These are phyloP conservation scores for Aphelenchoides fujianensis DNA, from an alignment of 1,140 invertebrate species.

Conservation along the genomic window DNA sequence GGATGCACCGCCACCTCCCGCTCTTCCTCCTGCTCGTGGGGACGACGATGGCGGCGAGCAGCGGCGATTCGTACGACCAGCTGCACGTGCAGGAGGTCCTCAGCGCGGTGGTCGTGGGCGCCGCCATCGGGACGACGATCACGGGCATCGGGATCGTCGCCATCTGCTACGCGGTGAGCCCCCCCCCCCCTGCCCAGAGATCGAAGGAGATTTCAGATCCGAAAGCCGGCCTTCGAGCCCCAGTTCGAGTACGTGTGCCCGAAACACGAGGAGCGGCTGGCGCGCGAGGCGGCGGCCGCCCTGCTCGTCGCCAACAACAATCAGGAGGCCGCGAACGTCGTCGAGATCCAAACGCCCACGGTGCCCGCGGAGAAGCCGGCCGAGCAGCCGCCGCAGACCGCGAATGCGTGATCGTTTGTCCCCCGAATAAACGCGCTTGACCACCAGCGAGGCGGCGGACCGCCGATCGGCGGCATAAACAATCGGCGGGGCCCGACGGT, in stretches of 20 bases:
- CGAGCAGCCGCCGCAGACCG: background rate
- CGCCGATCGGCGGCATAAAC: no score
- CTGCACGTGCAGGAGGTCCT: background rate
- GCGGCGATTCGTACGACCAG: background rate
- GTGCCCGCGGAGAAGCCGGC: background rate
- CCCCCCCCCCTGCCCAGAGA: background rate
- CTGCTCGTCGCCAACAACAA: background rate
- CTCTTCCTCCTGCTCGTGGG: no score
- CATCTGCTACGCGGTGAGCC: background rate
- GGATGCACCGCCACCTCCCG: no score
- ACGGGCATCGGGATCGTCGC: background rate
- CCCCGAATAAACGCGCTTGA: background rate
- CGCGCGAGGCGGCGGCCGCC: no score
- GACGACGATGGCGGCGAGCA: no score
- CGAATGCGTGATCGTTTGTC: background rate
- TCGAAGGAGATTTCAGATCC: conserved; percentile 7
- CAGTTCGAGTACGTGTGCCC: background rate
- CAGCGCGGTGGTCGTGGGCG: background rate
- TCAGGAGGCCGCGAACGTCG: background rate
- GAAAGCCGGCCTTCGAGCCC: background rate
- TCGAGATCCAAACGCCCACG: background rate
- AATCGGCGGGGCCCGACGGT: background rate
- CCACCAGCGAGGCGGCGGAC: no score
- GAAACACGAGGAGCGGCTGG: background rate
- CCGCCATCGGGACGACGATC: background rate